Evolutionary conservation across 1,140 invertebrate genomes (phyloP).

Genomic region (Microplitis demolitor): DNA sequence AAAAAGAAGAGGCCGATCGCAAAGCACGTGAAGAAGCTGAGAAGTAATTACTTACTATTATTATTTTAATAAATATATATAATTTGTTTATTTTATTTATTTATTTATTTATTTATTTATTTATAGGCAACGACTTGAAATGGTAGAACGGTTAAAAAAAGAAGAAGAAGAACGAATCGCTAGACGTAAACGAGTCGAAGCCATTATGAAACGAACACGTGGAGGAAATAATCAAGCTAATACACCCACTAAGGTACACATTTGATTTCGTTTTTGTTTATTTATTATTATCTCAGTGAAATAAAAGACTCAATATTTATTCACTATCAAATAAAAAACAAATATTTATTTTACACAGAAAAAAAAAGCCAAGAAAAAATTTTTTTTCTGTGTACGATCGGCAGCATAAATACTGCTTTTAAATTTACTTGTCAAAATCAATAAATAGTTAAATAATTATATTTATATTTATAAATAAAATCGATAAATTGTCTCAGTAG

Average conservation of each 20-base stretch:
- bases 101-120: neutral
- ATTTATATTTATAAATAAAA: no score
- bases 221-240: conserved; percentile 68
- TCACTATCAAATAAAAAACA: no score
- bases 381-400: no score
- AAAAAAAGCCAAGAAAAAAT: no score
- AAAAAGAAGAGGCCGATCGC: conserved; percentile 78
- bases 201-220: conserved; percentile 81
- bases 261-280: no score
- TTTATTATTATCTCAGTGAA: no score
- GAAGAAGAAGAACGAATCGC: conserved; percentile 81
- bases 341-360: no score
- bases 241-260: conserved; percentile 57
- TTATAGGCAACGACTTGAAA: conserved; percentile 72
- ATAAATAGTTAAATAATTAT: no score
- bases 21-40: conserved; percentile 80
- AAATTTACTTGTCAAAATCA: no score
- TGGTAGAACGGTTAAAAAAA: conserved; percentile 74
- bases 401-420: no score
- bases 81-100: neutral
- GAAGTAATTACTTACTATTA: conserved; percentile 49
- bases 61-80: conserved; percentile 4
- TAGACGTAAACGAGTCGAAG: conserved; percentile 78
- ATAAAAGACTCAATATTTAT: no score
- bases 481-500: no score